Conservation (phyloP, 2,888 invertebrate genomes). For the Chymomyza procnemis region DNA sequence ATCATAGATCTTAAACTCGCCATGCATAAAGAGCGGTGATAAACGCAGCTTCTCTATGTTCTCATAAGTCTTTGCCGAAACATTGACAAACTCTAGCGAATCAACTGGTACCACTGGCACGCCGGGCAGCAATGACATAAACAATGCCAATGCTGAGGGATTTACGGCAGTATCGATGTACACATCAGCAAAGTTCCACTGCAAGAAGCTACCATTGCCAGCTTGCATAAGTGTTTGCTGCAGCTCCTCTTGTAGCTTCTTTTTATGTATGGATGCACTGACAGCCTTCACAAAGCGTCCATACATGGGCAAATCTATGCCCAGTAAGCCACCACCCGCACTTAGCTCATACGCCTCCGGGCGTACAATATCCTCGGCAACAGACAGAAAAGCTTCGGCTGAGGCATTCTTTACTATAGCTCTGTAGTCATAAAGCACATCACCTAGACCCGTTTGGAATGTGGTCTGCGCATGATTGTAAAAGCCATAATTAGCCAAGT, state of each 20-base stretch:
- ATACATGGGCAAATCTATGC: slow-evolving; percentile 76
- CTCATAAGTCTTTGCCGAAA: slow-evolving; percentile 50
- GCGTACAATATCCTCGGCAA: slow-evolving; percentile 73
- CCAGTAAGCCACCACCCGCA: slow-evolving; percentile 52
- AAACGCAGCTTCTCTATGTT: slow-evolving; percentile 78
- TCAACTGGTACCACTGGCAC: slow-evolving; percentile 82
- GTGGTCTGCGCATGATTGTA: slow-evolving; percentile 83
- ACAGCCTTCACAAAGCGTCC: slow-evolving; percentile 71
- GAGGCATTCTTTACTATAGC: slow-evolving; percentile 82
- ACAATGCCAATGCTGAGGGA: slow-evolving; percentile 81
- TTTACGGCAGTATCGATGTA: slow-evolving; percentile 41
- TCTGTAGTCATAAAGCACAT: slow-evolving; percentile 83
- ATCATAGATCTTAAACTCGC: slow-evolving; percentile 79
- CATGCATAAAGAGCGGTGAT: slow-evolving; percentile 84
- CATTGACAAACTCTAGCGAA: slow-evolving; percentile 48
- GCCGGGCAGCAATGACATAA: slow-evolving; percentile 89
- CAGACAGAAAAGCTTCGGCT: slow-evolving; percentile 78
- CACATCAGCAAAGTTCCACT: slow-evolving; percentile 76
- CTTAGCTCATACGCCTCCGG: slow-evolving; percentile 68
- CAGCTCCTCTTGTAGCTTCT: slow-evolving; percentile 64
- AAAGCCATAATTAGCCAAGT: slow-evolving; percentile 82
- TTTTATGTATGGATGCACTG: slow-evolving; percentile 50
- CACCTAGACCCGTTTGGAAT: slow-evolving; percentile 81
- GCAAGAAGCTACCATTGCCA: slow-evolving; percentile 73
- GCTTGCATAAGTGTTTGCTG: slow-evolving; percentile 54